These are phyloP conservation scores for Oryzias dopingdopingensis DNA, from an alignment of 2,797 vertebrate species.

Conservation along the genomic window DNA sequence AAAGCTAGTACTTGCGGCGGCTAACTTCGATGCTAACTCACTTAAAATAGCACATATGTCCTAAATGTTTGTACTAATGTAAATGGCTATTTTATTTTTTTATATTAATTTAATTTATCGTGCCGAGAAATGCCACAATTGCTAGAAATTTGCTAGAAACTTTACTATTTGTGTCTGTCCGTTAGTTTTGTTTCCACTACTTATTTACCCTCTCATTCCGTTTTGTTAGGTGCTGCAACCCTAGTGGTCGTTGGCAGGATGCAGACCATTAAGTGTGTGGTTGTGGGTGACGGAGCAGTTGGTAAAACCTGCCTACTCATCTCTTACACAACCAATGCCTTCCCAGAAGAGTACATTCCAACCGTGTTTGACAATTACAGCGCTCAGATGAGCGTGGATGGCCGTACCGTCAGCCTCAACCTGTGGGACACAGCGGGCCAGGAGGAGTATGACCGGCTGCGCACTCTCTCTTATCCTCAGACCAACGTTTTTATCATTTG, in stretches of 20 bases:
- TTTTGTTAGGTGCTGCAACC: slow-evolving; percentile 76
- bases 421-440: slow-evolving; percentile 96
- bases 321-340: slow-evolving; percentile 94
- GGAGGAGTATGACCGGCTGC: slow-evolving; percentile 91
- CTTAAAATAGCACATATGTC: too few species aligned
- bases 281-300: slow-evolving; percentile 92
- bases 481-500: slow-evolving; percentile 95
- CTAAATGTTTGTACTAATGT: too few species aligned
- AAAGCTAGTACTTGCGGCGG: slow-evolving; percentile 43
- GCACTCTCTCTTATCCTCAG: slow-evolving; percentile 90
- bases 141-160: too few species aligned
- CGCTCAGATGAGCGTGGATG: slow-evolving; percentile 91
- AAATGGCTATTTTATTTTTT: too few species aligned
- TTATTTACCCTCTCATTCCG: background rate
- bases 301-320: slow-evolving; percentile 95
- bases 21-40: slow-evolving; percentile 53
- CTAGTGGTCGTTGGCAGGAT: slow-evolving; percentile 85
- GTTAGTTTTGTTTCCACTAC: too few species aligned
- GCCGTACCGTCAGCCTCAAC: slow-evolving; percentile 89
- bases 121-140: too few species aligned
- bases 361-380: slow-evolving; percentile 97
- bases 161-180: too few species aligned
- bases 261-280: slow-evolving; percentile 96
- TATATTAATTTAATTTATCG: too few species aligned
- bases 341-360: slow-evolving; percentile 92